Base-by-base conservation (phyloP, 2,888 invertebrate species). In the Brachypterus glaber region DNA sequence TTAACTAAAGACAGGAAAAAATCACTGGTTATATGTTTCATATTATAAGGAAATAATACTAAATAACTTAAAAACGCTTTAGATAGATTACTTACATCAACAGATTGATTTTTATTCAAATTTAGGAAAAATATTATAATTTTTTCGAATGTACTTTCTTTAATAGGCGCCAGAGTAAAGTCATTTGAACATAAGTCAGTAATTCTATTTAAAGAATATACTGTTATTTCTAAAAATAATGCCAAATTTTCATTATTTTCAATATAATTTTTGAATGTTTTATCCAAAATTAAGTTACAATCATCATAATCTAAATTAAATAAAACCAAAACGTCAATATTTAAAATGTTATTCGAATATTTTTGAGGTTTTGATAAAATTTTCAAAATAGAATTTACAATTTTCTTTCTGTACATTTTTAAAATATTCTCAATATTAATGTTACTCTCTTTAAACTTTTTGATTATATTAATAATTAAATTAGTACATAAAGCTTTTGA, bases 11-110 rank as follows among this genome's bases (percentile, higher is more conserved):
- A 66, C 44, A 64, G 63, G 45, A 76, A 77, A 38, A 76, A 62
- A 38, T 73, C 66, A n/a, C 60, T 59, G 11, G 68, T 60, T 8
- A 82, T 57, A 11, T 60, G 55, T 9, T 60, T 54, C 3, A 77
- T 67, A 50, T 68, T 70, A 51, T 78, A 74, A 25, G 82, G 77
- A 63, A 76, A 81, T 34, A 64, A 66, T 40, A 69, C 58, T 12
- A 84, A 66, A 56, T 79, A 82, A 41, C 64, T 59, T 8, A 68
- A 55, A 7, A 83, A 55, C 2, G 71, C 59, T 3, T 58, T 60
- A 47, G 80, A 79, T 49, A 82, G 61, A 29, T 59, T 62, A 3
- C 70, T 70, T 15, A 76, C 27, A 31, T 61, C 48, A 8, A 45
- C 34, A 33, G 49, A 43, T 36, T 50, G 40, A 14, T 43, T 39